Evolutionary conservation across 2,888 invertebrate genomes (phyloP).

Genomic region (Caenorhabditis japonica): DNA sequence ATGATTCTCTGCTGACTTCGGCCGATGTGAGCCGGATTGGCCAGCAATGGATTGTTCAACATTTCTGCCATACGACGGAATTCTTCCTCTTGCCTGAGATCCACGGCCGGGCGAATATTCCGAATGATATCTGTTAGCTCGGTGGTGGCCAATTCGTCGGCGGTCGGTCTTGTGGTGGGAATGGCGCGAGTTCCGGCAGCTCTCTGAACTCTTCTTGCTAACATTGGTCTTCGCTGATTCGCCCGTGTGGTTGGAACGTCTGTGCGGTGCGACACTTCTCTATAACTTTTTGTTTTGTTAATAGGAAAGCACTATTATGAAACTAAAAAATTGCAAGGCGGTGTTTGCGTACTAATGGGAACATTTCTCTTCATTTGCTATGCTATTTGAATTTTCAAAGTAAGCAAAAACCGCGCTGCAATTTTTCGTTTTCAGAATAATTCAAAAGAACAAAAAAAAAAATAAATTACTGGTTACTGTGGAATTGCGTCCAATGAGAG

Average conservation of each 20-base stretch:
- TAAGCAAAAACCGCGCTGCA: too few relatives aligned
- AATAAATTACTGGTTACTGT: conserved; percentile 77
- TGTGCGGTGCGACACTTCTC: too few relatives aligned
- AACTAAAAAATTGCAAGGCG: too few relatives aligned
- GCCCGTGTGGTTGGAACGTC: conserved; percentile 28
- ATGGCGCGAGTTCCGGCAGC: neutral
- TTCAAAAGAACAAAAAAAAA: neutral
- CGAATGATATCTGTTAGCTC: conserved; percentile 45
- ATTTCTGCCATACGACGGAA: conserved; percentile 22
- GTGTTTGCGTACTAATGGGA: too few relatives aligned
- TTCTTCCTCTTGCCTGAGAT: conserved; percentile 9
- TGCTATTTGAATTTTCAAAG: neutral
- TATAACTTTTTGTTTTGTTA: too few relatives aligned
- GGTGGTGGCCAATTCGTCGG: conserved; percentile 23
- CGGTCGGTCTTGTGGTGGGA: neutral
- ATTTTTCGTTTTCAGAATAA: neutral
- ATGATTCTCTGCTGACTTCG: conserved; percentile 3
- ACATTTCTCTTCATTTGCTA: neutral
- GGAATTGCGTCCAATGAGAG: conserved; percentile 93
- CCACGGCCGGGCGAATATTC: conserved; percentile 4
- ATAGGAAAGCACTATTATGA: too few relatives aligned
- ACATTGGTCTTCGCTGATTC: conserved; percentile 49
- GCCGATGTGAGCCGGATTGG: neutral
- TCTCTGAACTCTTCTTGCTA: conserved; percentile 44
- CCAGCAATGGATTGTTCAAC: neutral